Percentiles rank a stretch among this genome's conserved stretches.
Evolutionary conservation across 2,888 invertebrate species (phyloP).

Genomic region (Diaphora mendica): DNA sequence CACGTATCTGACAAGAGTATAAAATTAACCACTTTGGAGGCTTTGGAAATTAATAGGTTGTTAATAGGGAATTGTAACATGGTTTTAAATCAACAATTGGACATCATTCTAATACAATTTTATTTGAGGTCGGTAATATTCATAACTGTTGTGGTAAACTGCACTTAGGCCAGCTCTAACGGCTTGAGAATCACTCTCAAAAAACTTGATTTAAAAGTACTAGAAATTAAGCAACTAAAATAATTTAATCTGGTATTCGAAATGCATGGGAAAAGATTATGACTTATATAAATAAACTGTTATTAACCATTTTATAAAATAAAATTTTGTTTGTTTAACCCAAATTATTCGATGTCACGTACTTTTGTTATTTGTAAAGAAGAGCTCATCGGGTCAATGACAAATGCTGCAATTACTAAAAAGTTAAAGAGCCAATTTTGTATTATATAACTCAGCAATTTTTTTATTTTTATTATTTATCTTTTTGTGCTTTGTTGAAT

Average conservation of each 20-base stretch:
- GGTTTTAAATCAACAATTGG: too few relatives aligned
- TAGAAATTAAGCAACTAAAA: not conserved
- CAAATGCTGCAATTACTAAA: conserved; percentile 12
- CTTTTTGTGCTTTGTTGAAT: not conserved
- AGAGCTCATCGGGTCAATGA: conserved; percentile 26
- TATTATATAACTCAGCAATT: conserved; percentile 4
- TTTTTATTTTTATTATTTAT: conserved; percentile 2
- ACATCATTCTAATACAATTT: too few relatives aligned
- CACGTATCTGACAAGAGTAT: too few relatives aligned
- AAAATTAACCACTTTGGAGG: too few relatives aligned
- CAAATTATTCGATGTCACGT: conserved; percentile 45
- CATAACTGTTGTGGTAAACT: too few relatives aligned
- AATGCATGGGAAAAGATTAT: not conserved
- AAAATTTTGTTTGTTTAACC: conserved; percentile 24
- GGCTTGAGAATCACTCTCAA: too few relatives aligned
- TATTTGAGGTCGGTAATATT: too few relatives aligned
- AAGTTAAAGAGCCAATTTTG: not conserved
- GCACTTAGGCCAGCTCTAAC: too few relatives aligned
- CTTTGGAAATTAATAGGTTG: too few relatives aligned
- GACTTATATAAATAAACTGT: not conserved
- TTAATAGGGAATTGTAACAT: too few relatives aligned
- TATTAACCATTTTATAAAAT: not conserved
- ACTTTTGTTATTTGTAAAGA: conserved; percentile 22
- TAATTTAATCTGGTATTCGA: not conserved
- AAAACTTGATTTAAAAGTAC: too few relatives aligned